These are phyloP conservation scores for Sclerurus mexicanus DNA, from an alignment of 2,113 vertebrate species.

Conservation along the genomic window DNA sequence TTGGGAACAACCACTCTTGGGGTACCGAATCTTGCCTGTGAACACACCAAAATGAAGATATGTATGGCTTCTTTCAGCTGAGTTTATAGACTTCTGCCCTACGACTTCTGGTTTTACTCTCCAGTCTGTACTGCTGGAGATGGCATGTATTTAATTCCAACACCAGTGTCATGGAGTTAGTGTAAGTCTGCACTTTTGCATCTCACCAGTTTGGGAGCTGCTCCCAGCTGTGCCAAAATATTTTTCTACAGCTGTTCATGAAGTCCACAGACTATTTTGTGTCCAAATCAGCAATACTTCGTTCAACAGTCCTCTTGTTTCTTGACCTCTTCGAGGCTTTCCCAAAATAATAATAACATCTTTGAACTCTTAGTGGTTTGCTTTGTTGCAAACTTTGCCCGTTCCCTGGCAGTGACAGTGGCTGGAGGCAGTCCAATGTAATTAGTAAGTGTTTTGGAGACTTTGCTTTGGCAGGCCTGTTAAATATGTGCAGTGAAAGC, in stretches of 20 bases:
- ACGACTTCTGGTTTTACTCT: background rate
- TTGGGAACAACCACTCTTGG: background rate
- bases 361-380: background rate
- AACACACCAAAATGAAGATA: rapidly evolving
- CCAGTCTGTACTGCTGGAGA: background rate
- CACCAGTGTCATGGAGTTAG: background rate
- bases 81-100: background rate
- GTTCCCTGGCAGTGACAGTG: background rate
- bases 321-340: background rate
- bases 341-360: background rate
- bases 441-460: constrained; percentile 45
- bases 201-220: background rate
- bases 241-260: background rate
- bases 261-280: background rate
- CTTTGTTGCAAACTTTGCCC: background rate
- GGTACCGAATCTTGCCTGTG: background rate
- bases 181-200: background rate
- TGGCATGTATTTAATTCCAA: background rate
- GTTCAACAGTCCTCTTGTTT: background rate
- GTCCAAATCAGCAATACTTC: background rate
- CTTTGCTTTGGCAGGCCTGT: constrained; percentile 15
- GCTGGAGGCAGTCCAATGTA: constrained; percentile 48
- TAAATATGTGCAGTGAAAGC: constrained; percentile 39
- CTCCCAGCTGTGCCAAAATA: background rate
- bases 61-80: background rate